phyloP scores from a whole-genome alignment of 1,140 invertebrate genomes.

The Aphidius gifuensis region DNA sequence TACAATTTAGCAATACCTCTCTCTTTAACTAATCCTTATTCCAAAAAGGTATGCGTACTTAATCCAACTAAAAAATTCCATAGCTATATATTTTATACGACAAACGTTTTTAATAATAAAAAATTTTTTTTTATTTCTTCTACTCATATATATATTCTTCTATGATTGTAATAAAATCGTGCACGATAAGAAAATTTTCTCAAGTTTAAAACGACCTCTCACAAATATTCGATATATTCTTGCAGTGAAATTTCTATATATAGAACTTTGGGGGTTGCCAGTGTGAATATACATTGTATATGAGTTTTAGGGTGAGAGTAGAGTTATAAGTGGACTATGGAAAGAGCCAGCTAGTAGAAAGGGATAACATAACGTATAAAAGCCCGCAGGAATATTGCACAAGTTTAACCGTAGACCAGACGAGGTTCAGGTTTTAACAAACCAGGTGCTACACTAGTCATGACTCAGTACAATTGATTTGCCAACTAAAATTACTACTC shows the following conservation, averaged over 20 bases:
- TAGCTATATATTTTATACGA: too few relatives aligned
- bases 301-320: too few relatives aligned
- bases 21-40: too few relatives aligned
- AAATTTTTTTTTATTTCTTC: too few relatives aligned
- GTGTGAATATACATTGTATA: neutral
- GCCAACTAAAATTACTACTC: conserved; percentile 10
- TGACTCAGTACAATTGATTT: conserved; percentile 11
- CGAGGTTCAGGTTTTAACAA: conserved; percentile 3
- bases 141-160: too few relatives aligned
- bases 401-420: conserved; percentile 8
- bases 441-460: conserved; percentile 13
- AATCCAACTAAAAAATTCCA: too few relatives aligned
- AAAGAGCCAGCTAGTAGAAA: neutral
- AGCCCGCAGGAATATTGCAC: conserved; percentile 8
- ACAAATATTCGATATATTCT: neutral
- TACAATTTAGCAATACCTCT: too few relatives aligned
- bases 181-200: neutral
- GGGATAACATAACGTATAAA: conserved; percentile 4
- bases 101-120: conserved; percentile 3
- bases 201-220: conserved; percentile 7
- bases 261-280: neutral
- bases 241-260: neutral
- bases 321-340: too few relatives aligned
- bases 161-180: too few relatives aligned
- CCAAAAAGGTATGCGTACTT: too few relatives aligned